These are phyloP conservation scores for Holacanthus passer DNA, from an alignment of 2,113 vertebrate species.

Conservation along the genomic window DNA sequence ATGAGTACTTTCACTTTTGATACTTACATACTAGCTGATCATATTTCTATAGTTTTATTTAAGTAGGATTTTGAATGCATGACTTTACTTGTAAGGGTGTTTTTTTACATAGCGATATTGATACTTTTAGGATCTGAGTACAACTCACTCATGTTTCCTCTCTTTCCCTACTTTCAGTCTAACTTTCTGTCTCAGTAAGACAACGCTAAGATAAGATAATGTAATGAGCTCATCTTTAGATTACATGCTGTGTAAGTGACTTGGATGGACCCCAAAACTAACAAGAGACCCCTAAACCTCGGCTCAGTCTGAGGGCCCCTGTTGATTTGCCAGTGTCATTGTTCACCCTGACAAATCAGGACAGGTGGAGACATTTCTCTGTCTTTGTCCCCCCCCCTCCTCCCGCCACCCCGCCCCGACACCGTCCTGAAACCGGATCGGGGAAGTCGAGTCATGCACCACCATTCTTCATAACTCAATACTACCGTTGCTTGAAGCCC, in stretches of 20 bases:
- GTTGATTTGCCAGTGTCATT: conserved; percentile 53
- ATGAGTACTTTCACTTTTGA: no score
- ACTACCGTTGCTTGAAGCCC: conserved; percentile 66
- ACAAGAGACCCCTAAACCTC: conserved; percentile 46
- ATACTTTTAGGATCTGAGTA: not conserved
- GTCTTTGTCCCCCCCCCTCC: conserved; percentile 38
- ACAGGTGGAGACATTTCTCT: conserved; percentile 83
- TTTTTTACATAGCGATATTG: not conserved
- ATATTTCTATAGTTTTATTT: no score
- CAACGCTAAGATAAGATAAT: conserved; percentile 26
- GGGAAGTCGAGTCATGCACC: conserved; percentile 76
- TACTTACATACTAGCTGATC: no score
- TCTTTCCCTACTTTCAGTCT: not conserved
- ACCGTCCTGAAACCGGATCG: conserved; percentile 81
- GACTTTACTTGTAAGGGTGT: not conserved
- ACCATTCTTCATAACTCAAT: conserved; percentile 74
- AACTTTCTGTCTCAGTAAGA: conserved; percentile 2
- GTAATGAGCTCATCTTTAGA: conserved; percentile 54
- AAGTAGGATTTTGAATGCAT: not conserved
- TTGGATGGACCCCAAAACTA: conserved; percentile 61
- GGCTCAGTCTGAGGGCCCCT: conserved; percentile 25
- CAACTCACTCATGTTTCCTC: not conserved
- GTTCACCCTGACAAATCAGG: conserved; percentile 79
- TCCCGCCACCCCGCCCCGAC: conserved; percentile 25
- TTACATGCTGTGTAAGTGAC: conserved; percentile 41